A percentile compares a stretch with the other conserved stretches of the same genome.
phyloP scores from a whole-genome alignment of 2,797 vertebrate genomes.

The Sphenopsis melanotis region DNA sequence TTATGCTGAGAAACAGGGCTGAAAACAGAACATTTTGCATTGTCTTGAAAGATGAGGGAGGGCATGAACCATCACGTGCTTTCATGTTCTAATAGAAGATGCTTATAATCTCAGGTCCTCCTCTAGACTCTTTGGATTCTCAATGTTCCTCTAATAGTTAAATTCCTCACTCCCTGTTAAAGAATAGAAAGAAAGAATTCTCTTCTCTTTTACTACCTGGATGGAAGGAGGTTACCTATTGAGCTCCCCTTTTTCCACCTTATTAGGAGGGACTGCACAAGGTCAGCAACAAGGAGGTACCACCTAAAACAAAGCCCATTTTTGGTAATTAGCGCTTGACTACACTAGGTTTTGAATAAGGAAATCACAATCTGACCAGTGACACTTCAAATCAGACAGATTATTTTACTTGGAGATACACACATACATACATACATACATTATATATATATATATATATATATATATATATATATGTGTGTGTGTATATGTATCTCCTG shows the following conservation, averaged over 20 bases:
- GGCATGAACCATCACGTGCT: not conserved
- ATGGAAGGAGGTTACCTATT: not conserved
- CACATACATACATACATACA: no score
- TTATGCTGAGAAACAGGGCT: not conserved
- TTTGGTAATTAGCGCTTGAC: not conserved
- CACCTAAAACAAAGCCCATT: not conserved
- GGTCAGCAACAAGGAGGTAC: not conserved
- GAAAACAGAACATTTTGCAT: not conserved
- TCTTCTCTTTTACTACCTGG: not conserved
- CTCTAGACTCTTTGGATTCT: not conserved
- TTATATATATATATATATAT: no score
- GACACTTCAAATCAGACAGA: not conserved
- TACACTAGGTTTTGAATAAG: not conserved
- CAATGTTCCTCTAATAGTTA: not conserved
- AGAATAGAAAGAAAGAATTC: not conserved
- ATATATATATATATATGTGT: not conserved
- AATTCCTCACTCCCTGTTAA: not conserved
- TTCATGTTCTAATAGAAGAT: not conserved
- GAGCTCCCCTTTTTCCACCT: not conserved
- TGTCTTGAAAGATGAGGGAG: not conserved
- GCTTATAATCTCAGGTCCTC: not conserved
- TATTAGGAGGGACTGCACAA: not conserved
- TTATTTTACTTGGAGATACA: not conserved
- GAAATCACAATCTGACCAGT: not conserved
- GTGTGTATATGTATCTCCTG: not conserved